Percentiles rank a stretch among this genome's conserved stretches.
Evolutionary conservation across 1,140 invertebrate genomes (phyloP).

Genomic region (Anoplolepis gracilipes): DNA sequence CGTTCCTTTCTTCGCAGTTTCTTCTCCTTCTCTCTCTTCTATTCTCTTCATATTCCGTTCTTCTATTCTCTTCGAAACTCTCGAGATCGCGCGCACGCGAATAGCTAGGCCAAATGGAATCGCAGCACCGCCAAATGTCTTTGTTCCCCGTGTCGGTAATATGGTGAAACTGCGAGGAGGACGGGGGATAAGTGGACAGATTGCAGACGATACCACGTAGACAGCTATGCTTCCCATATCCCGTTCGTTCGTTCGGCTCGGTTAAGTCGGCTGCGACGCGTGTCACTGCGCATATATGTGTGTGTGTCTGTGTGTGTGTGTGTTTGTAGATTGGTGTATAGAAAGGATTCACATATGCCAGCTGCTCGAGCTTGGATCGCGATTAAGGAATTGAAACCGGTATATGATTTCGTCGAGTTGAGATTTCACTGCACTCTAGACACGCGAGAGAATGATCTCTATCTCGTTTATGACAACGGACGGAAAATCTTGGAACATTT

Average conservation of each 20-base stretch:
- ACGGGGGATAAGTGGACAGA: slow-evolving; percentile 57
- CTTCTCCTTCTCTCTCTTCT: too few species aligned
- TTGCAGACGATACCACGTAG: slow-evolving; percentile 60
- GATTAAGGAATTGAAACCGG: slow-evolving; percentile 33
- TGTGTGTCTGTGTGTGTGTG: not conserved
- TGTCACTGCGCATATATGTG: not conserved
- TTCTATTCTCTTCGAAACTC: not conserved
- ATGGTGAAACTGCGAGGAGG: not conserved
- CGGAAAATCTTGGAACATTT: not conserved
- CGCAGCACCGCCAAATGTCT: slow-evolving; percentile 69
- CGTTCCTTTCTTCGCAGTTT: slow-evolving; percentile 8
- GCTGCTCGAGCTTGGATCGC: slow-evolving; percentile 20
- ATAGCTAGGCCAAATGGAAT: slow-evolving; percentile 61
- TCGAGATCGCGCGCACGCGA: slow-evolving; percentile 15
- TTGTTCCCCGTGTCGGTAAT: slow-evolving; percentile 46
- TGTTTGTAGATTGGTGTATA: not conserved
- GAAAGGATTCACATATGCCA: slow-evolving; percentile 8
- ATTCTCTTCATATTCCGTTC: not conserved
- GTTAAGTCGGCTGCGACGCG: slow-evolving; percentile 6
- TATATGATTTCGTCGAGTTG: not conserved
- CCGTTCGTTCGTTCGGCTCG: slow-evolving; percentile 24
- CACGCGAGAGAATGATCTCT: slow-evolving; percentile 21
- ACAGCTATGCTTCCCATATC: slow-evolving; percentile 17
- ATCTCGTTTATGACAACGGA: not conserved
- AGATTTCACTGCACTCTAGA: slow-evolving; percentile 24